Evolutionary conservation across 2,797 vertebrate species (phyloP).

Genomic region (Cheirogaleus major): DNA sequence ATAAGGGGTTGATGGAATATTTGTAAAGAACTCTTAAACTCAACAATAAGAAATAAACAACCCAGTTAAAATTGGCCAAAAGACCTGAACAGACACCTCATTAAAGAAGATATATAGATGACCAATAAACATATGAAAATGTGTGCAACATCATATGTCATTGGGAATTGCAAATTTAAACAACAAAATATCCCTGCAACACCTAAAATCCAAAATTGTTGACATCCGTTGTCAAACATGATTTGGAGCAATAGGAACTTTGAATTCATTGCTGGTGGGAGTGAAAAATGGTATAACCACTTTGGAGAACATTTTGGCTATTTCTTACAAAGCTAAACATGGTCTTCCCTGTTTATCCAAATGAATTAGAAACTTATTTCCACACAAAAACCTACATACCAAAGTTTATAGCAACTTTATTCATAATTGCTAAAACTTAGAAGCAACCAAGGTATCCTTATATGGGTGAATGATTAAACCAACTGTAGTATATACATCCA

Average conservation of each 20-base stretch:
- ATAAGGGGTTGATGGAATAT: neutral
- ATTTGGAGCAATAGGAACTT: neutral
- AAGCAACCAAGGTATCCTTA: neutral
- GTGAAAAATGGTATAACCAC: neutral
- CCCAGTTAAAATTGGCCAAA: neutral
- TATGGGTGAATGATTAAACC: neutral
- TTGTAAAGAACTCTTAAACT: neutral
- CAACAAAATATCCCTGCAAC: neutral
- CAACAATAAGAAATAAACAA: neutral
- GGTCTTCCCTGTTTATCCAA: neutral
- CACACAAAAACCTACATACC: neutral
- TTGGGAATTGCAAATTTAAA: neutral
- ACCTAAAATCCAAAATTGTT: neutral
- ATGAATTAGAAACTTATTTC: neutral
- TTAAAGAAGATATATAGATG: neutral
- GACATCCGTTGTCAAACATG: neutral
- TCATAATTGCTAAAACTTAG: neutral
- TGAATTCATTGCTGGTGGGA: neutral
- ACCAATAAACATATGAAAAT: neutral
- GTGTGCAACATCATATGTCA: neutral
- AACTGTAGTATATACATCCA: neutral
- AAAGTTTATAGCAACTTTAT: neutral
- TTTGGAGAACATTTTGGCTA: neutral
- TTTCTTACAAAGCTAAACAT: neutral
- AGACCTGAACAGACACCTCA: neutral